phyloP scores from a whole-genome alignment of 2,797 vertebrate genomes.

The Argyrosomus regius region DNA sequence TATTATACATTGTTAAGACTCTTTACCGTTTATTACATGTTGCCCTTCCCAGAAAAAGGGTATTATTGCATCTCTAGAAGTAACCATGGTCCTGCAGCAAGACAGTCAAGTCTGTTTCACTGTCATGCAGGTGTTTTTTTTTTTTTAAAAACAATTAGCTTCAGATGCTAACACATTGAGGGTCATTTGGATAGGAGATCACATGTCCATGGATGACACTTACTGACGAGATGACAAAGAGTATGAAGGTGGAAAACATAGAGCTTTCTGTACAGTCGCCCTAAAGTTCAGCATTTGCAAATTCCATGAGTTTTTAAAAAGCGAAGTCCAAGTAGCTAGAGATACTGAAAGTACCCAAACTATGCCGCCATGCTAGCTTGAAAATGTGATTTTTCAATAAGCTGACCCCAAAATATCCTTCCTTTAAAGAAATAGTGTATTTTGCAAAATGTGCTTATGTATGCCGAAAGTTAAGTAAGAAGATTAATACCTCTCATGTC shows the following conservation, averaged over 20 bases:
- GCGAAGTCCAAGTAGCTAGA: slow-evolving; percentile 45
- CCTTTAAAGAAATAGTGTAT: slow-evolving; percentile 12
- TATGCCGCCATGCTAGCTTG: slow-evolving; percentile 55
- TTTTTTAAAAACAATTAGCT: slow-evolving; percentile 57
- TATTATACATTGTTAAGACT: slow-evolving; percentile 82
- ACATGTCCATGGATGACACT: slow-evolving; percentile 72
- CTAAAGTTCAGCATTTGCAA: slow-evolving; percentile 43
- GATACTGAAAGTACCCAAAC: slow-evolving; percentile 40
- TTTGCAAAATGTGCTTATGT: neutral
- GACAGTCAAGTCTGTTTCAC: slow-evolving; percentile 47
- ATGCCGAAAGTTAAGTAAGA: slow-evolving; percentile 6
- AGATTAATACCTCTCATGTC: neutral
- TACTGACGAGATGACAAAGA: slow-evolving; percentile 67
- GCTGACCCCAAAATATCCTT: slow-evolving; percentile 17
- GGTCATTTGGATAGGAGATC: slow-evolving; percentile 70
- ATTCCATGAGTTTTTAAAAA: slow-evolving; percentile 38
- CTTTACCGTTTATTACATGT: slow-evolving; percentile 80
- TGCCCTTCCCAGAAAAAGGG: slow-evolving; percentile 75
- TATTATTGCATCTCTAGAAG: slow-evolving; percentile 84
- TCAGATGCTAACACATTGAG: slow-evolving; percentile 67
- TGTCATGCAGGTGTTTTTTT: slow-evolving; percentile 56
- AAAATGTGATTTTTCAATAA: slow-evolving; percentile 41
- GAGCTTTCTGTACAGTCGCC: slow-evolving; percentile 57
- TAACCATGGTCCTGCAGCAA: slow-evolving; percentile 66
- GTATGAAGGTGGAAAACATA: slow-evolving; percentile 56